These are phyloP conservation scores for Acanthosoma haemorrhoidale DNA, from an alignment of 2,888 invertebrate genomes.

Conservation along the genomic window DNA sequence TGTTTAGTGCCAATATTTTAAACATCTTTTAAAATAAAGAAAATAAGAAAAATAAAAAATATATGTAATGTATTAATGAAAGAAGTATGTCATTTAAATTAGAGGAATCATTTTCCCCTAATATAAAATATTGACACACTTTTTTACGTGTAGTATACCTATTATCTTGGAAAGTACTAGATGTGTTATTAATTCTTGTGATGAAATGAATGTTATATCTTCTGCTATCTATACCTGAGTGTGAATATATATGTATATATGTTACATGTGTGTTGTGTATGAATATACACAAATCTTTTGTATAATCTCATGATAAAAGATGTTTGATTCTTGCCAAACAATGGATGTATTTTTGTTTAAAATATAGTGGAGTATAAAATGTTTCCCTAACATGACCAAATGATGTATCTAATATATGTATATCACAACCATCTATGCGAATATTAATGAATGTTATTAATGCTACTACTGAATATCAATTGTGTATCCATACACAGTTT, in stretches of 20 bases:
- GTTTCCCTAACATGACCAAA: not conserved
- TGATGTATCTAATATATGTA: not conserved
- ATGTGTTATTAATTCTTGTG: not conserved
- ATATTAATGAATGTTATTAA: not conserved
- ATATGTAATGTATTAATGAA: not conserved
- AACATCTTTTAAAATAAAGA: slow-evolving; percentile 17
- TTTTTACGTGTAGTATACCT: slow-evolving; percentile 1
- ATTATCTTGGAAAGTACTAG: not conserved
- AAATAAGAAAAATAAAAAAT: slow-evolving; percentile 8
- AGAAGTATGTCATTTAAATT: not conserved
- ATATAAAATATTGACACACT: not conserved
- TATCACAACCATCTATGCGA: not conserved
- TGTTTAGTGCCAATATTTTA: slow-evolving; percentile 18
- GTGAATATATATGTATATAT: not conserved
- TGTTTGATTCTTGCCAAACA: not conserved
- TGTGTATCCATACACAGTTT: not conserved
- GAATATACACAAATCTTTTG: not conserved
- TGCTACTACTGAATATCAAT: not conserved
- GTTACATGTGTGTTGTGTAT: not conserved
- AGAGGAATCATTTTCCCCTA: not conserved
- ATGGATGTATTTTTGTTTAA: not conserved
- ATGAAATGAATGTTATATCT: not conserved
- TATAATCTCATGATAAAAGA: not conserved
- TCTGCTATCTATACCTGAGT: too few species aligned
- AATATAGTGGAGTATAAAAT: not conserved